Evolutionary conservation across 2,797 vertebrate genomes (phyloP), one percentile per base, ranked within the genome.

Genomic region (Eremophila alpestris): DNA sequence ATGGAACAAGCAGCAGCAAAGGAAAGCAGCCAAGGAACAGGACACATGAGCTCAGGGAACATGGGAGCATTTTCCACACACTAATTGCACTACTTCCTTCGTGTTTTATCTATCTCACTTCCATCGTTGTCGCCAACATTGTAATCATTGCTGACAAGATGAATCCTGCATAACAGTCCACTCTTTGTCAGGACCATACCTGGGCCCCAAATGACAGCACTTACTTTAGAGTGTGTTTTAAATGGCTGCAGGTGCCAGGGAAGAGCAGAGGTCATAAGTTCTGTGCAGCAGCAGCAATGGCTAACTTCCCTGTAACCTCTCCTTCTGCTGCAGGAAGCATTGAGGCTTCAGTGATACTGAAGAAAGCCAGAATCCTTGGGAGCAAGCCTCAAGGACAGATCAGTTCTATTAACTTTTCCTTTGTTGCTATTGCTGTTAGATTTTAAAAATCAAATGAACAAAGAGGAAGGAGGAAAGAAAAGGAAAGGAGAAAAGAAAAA

Each of bases 221-320:
- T 85, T 69, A 14, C 38, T 76, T 55, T 26, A 32, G 24, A 5
- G 13, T 69, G 21, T 56, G 29, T 38, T 89, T 84, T 76, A 68
- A 63, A 38, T 59, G 45, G 15, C 75, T 80, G 30, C 52, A 89
- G 21, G 27, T 82, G 52, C 59, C 56, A 30, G 60, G 68, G 51
- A 90, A 79, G 36, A 83, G 27, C 67, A 90, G 58, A 87, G 40
- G 9, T 20, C 89, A 17, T 55, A 64, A 64, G 30, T 74, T 78
- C 32, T 70, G 41, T 48, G 22, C 0, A 0, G 34, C 48, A 0
- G 34, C 48, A 70, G 21, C 0, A 0, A 56, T 0, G 6, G 59
- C 58, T 65, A 41, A 84, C 40, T 56, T 63, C 84, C 45, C 34
- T 23, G 7, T 41, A 59, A 54, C 32, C 40, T 77, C 45, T 83